phyloP scores from a whole-genome alignment of 2,113 vertebrate genomes.

The Dicerorhinus sumatrensis region DNA sequence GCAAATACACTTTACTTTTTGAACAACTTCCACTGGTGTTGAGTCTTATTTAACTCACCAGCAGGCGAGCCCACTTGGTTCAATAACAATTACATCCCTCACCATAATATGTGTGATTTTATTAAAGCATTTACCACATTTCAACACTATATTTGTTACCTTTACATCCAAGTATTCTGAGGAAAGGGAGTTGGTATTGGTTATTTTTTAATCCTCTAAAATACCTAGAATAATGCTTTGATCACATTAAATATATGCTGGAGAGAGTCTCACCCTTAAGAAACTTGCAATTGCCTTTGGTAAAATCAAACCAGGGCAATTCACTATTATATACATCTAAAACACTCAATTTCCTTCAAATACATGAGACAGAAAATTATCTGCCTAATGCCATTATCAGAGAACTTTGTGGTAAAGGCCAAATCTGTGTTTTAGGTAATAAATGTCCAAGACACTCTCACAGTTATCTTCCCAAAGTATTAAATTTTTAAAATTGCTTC shows the following conservation, averaged over 20 bases:
- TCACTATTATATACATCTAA: neutral
- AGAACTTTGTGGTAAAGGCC: neutral
- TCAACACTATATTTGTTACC: neutral
- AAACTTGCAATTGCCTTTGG: neutral
- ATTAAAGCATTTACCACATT: neutral
- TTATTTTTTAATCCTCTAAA: neutral
- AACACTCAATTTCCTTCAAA: conserved; percentile 18
- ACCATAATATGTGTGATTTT: neutral
- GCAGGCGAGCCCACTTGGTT: no score
- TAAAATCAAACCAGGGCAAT: conserved; percentile 38
- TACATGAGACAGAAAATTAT: neutral
- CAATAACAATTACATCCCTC: neutral
- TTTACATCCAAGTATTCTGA: neutral
- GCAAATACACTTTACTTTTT: no score
- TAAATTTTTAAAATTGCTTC: neutral
- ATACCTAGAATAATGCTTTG: neutral
- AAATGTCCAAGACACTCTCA: neutral
- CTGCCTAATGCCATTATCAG: neutral
- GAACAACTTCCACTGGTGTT: no score
- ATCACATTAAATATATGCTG: conserved; percentile 5
- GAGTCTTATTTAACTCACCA: no score
- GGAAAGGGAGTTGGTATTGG: neutral
- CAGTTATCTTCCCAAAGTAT: neutral
- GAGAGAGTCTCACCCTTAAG: neutral
- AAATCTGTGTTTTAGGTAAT: neutral